Evolutionary conservation across 2,888 invertebrate species (phyloP), one percentile per base, ranked within the genome.

Genomic region (Lithophane ornitopus): DNA sequence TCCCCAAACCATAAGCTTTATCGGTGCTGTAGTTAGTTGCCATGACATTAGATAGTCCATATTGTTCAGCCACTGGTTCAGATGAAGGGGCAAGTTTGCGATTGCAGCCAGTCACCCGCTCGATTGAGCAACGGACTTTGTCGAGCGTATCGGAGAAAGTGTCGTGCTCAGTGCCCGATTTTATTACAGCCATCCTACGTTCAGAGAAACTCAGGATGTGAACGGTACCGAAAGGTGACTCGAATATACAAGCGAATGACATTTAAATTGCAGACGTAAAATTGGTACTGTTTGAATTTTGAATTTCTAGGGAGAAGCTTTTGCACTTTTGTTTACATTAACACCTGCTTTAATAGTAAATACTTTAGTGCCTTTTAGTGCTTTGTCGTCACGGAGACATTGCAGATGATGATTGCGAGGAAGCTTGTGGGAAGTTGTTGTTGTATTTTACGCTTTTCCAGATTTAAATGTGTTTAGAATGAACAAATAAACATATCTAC

Each of bases 141-240:
- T 71, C 73, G 77, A 88, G 80, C 88, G 89, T 85, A 81, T 80
- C 89, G 82, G 88, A 84, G 88, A 88, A 88, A 88, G 88, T 89
- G 82, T 82, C 81, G 74, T 80, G 85, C 59, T 87, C 80, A 62
- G 44, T 79, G 82, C 82, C 82, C 81, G 85, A 82, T 87, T 88
- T 88, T 89, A 89, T 90, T 85, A 83, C 80, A 66, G 65, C 79
- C 77, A 75, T 84, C 88, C 79, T 80, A 85, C 84, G 85, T 78
- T 78, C 76, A 85, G 87, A 89, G 90, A 89, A 91, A 91, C 89
- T 88, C 85, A 88, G 89, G 89, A 90, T 89, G 86, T 86, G 71
- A 85, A 81, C 79, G 65, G 72, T 83, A 82, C 65, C 76, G 73
- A 85, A 76, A 87, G 78, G 72, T 80, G 84, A 85, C 75, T 84